A percentile compares a stretch with the other conserved stretches of the same genome.
Conservation (phyloP, 2,797 vertebrate species). For the Anolis apletophallus region DNA sequence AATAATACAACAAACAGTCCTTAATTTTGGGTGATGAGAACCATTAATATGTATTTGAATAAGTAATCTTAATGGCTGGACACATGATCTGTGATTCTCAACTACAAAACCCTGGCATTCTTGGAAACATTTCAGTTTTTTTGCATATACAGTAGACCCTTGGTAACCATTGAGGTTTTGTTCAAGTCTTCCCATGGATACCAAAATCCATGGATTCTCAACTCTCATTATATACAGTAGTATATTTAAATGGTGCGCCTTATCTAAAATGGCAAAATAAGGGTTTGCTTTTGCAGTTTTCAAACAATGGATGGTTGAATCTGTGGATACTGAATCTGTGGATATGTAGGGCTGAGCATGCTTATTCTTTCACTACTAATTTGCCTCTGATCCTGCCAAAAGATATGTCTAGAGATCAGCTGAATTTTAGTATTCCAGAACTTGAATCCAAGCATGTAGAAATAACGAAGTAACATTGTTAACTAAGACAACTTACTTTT, state of each 20-base stretch:
- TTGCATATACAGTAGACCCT: background rate
- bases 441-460: background rate
- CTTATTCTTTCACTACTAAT: background rate
- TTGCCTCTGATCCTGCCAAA: background rate
- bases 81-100: background rate
- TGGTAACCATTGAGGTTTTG: too few relatives aligned
- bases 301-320: too few relatives aligned
- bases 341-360: too few relatives aligned
- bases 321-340: too few relatives aligned
- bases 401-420: background rate
- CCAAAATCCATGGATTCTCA: too few relatives aligned
- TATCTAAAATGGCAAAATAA: too few relatives aligned
- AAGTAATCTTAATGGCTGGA: background rate
- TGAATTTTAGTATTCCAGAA: background rate
- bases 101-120: background rate
- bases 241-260: too few relatives aligned
- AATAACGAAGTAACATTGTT: too few relatives aligned
- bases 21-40: background rate
- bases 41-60: background rate
- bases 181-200: too few relatives aligned
- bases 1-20: background rate
- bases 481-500: too few relatives aligned
- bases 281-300: too few relatives aligned
- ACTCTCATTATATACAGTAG: too few relatives aligned
- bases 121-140: background rate